Percentiles rank a stretch among this genome's conserved stretches.
These are phyloP conservation scores for Xanthorhoe spadicearia DNA, from an alignment of 2,888 invertebrate genomes.

Conservation along the genomic window DNA sequence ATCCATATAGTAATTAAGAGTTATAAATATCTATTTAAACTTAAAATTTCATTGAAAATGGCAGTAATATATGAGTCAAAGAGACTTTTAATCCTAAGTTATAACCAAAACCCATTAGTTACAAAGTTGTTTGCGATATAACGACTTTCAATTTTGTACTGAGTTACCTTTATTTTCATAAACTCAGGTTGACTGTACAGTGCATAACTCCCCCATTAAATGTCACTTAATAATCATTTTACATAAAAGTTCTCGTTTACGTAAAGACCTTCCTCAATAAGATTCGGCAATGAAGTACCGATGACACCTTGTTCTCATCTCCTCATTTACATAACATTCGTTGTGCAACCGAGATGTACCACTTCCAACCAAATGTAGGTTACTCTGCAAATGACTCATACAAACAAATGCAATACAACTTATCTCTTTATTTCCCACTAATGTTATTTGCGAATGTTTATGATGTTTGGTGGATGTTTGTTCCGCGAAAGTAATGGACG, in stretches of 20 bases:
- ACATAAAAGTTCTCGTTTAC: background rate
- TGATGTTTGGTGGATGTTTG: too few relatives aligned
- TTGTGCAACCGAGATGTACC: slow-evolving; percentile 25
- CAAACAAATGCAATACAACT: background rate
- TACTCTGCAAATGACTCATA: slow-evolving; percentile 23
- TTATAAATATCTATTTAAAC: too few relatives aligned
- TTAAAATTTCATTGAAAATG: too few relatives aligned
- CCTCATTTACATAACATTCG: slow-evolving; percentile 38
- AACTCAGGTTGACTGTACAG: background rate
- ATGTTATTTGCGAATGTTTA: too few relatives aligned
- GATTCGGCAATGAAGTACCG: background rate
- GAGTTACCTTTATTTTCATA: too few relatives aligned
- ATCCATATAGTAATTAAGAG: too few relatives aligned
- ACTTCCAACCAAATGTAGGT: slow-evolving; percentile 40
- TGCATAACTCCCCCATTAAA: background rate
- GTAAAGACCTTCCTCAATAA: slow-evolving; percentile 3
- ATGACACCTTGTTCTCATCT: slow-evolving; percentile 24
- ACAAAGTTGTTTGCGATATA: too few relatives aligned
- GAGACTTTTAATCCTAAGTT: too few relatives aligned
- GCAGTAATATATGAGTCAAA: too few relatives aligned
- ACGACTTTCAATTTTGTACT: too few relatives aligned
- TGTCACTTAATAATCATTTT: background rate
- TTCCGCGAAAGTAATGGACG: too few relatives aligned
- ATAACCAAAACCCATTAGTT: too few relatives aligned
- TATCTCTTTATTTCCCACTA: background rate